Base-by-base conservation (phyloP, 2,113 vertebrate genomes). In the Sminthopsis crassicaudata region DNA sequence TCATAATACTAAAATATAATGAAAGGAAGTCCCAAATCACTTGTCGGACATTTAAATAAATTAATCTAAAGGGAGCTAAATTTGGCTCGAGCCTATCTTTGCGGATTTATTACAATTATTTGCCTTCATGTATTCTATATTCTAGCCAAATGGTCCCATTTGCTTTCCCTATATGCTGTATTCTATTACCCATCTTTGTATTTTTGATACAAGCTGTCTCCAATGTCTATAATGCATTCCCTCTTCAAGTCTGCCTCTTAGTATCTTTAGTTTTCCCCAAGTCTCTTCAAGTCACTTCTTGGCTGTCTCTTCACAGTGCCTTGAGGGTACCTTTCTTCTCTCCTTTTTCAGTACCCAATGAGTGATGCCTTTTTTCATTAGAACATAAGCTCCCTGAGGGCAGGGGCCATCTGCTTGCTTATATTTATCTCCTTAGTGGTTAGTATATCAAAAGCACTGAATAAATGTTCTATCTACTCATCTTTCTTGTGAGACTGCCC, bases 1-100 rank as follows among this genome's bases (percentile, higher is more conserved):
- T 95, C 54, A 54, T 46, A 88, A 95, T 36, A 51, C 7, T 90
- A 89, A 94, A 84, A 92, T 94, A 92, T 46, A 92, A 91, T 60
- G 52, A 88, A 24, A 93, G 27, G 26, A 1, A 89, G 57, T 0
- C 26, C 24, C 23, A 48, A 11, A 2, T 2, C 0, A 7, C 3
- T 10, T 25, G 16, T n/a, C 9, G 5, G 16, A 52, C 10, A 54
- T 7, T 46, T 55, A 90, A 7, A 93, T 16, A 60, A 8, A 36
- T 46, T 94, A 91, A 92, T 90, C 46, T 8, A 93, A 92, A 76
- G 27, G 92, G 16, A 89, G 88, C 67, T 42, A 42, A 84, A 84
- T 84, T 42, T 84, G 67, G 67, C 67, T 42, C n/a, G n/a, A 84
- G 67, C 7, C n/a, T 84, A 84, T 1, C n/a, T 84, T 84, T 84